These are phyloP conservation scores for Colaptes auratus DNA, from an alignment of 2,113 vertebrate genomes.

Conservation along the genomic window DNA sequence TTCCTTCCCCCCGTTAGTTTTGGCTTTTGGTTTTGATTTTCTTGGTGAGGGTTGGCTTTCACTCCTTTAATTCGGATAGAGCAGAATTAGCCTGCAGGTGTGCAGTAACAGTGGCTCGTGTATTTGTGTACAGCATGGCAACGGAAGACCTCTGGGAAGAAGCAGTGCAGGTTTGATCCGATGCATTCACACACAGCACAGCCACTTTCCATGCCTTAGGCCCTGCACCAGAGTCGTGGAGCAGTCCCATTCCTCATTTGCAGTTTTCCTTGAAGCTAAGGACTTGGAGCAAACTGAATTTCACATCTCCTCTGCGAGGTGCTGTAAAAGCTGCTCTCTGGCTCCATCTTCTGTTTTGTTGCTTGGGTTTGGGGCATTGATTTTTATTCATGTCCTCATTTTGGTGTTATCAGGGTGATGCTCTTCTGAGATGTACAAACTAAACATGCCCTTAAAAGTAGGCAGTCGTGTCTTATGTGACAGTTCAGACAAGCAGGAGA, in stretches of 20 bases:
- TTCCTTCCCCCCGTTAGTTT: not conserved
- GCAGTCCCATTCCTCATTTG: not conserved
- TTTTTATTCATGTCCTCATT: not conserved
- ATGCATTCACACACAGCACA: not conserved
- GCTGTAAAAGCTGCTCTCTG: slow-evolving; percentile 62
- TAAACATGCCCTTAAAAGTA: not conserved
- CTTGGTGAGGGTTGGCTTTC: not conserved
- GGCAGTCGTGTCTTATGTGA: not conserved
- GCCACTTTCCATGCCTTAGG: rapidly evolving
- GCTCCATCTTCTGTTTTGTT: slow-evolving; percentile 57
- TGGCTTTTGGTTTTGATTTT: not conserved
- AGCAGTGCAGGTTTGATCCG: not conserved
- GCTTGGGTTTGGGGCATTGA: not conserved
- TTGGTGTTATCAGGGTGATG: not conserved
- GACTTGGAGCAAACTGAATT: not conserved
- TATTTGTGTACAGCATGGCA: rapidly evolving
- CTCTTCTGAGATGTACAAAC: not conserved
- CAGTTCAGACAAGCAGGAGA: not conserved
- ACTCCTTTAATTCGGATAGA: not conserved
- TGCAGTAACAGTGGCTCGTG: not conserved
- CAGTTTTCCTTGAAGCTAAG: not conserved
- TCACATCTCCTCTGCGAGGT: not conserved
- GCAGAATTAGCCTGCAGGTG: not conserved
- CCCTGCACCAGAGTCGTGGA: not conserved
- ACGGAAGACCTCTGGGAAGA: not conserved